Conservation (phyloP, 2,888 invertebrate genomes). For the Cremastinae sp. region DNA sequence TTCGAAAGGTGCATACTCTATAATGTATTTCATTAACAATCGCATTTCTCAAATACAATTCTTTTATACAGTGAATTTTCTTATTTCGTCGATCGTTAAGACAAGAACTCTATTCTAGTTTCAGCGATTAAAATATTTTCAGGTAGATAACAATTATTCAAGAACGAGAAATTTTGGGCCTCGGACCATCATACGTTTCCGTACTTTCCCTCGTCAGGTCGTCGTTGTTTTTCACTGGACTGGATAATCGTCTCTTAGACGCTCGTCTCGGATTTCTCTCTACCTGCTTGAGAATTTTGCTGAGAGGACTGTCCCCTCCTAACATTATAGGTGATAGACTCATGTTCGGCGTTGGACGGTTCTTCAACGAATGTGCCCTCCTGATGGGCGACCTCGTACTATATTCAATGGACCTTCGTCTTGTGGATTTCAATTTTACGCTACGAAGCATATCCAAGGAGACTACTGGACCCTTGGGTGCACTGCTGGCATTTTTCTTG, state of each 20-base stretch:
- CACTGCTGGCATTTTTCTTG: slow-evolving; percentile 64
- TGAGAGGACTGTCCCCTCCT: slow-evolving; percentile 66
- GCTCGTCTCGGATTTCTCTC: slow-evolving; percentile 66
- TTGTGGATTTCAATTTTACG: slow-evolving; percentile 75
- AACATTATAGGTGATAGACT: slow-evolving; percentile 70
- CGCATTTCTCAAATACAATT: background rate
- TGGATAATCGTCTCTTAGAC: slow-evolving; percentile 60
- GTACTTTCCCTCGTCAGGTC: slow-evolving; percentile 64
- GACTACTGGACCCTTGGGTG: slow-evolving; percentile 71
- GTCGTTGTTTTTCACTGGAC: slow-evolving; percentile 60
- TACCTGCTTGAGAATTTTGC: slow-evolving; percentile 68
- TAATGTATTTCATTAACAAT: background rate
- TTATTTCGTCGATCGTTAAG: slow-evolving; percentile 16
- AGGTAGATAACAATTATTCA: slow-evolving; percentile 31
- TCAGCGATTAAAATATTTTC: slow-evolving; percentile 16
- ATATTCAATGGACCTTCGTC: slow-evolving; percentile 67
- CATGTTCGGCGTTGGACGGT: slow-evolving; percentile 60
- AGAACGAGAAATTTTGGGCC: slow-evolving; percentile 62
- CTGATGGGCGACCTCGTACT: slow-evolving; percentile 70
- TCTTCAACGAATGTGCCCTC: slow-evolving; percentile 66
- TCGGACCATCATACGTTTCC: slow-evolving; percentile 50
- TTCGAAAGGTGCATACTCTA: too few relatives aligned
- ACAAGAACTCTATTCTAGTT: slow-evolving; percentile 19
- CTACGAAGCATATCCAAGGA: slow-evolving; percentile 77
- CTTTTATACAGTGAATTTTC: slow-evolving; percentile 36